These are phyloP conservation scores for Drosophila borealis DNA, from an alignment of 2,888 invertebrate genomes.

Conservation along the genomic window DNA sequence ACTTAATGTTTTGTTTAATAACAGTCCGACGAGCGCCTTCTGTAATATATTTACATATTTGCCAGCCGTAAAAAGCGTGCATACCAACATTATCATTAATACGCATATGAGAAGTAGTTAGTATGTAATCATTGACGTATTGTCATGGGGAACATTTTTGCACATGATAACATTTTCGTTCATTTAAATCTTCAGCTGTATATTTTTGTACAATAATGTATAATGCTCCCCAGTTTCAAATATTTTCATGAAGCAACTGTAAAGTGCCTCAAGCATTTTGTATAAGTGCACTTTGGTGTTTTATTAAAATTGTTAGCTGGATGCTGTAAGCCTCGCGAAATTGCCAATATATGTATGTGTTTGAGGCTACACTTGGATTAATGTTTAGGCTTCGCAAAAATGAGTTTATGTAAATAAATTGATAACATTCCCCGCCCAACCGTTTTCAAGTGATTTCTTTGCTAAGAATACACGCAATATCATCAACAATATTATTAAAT, in stretches of 20 bases:
- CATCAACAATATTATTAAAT: background rate
- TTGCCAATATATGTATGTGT: conserved; percentile 27
- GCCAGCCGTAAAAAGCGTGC: no score
- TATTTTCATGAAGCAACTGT: conserved; percentile 31
- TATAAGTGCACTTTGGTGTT: conserved; percentile 62
- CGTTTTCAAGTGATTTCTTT: conserved; percentile 1
- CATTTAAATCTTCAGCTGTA: conserved; percentile 20
- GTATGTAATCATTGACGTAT: conserved; percentile 13
- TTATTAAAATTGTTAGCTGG: conserved; percentile 44
- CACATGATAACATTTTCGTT: conserved; percentile 6
- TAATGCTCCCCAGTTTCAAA: conserved; percentile 35
- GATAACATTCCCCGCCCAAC: background rate
- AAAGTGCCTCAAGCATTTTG: conserved; percentile 49
- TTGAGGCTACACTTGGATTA: conserved; percentile 26
- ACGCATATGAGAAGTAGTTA: background rate
- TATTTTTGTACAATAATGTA: conserved; percentile 11
- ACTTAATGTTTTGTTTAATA: no score
- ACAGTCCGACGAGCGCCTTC: no score
- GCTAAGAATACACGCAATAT: background rate
- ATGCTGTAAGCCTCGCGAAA: conserved; percentile 22
- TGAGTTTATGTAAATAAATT: conserved; percentile 26
- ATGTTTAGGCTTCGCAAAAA: conserved; percentile 22
- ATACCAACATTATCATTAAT: background rate
- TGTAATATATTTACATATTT: no score
- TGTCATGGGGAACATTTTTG: conserved; percentile 23